Evolutionary conservation across 2,888 invertebrate genomes (phyloP).

Genomic region (Tuta absoluta): DNA sequence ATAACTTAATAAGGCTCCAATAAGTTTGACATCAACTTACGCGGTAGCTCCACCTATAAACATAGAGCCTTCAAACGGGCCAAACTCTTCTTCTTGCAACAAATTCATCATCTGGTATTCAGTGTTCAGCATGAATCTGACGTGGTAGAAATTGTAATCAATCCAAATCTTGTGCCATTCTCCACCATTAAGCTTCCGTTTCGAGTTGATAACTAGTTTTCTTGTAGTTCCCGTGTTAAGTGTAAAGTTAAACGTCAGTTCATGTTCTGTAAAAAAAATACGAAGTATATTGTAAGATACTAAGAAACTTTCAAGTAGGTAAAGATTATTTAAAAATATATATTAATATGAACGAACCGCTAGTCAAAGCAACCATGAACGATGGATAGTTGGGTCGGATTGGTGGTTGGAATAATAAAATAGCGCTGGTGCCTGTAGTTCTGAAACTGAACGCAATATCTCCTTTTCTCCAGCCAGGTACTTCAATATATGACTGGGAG

Average conservation of each 20-base stretch:
- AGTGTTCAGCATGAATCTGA: constrained; percentile 95
- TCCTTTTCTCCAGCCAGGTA: constrained; percentile 95
- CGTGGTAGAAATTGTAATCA: constrained; percentile 96
- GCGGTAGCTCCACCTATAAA: constrained; percentile 96
- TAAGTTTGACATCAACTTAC: constrained; percentile 80
- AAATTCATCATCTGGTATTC: constrained; percentile 94
- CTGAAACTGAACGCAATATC: constrained; percentile 96
- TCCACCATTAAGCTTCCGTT: constrained; percentile 91
- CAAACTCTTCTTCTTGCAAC: constrained; percentile 92
- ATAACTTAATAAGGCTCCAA: background rate
- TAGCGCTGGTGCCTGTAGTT: constrained; percentile 94
- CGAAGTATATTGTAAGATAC: no score
- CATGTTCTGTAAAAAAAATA: constrained; percentile 82
- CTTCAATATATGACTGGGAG: constrained; percentile 94
- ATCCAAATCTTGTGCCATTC: constrained; percentile 99
- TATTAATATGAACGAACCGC: constrained; percentile 78
- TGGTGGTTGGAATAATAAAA: constrained; percentile 94
- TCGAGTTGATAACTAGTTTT: constrained; percentile 91
- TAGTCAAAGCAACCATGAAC: constrained; percentile 94
- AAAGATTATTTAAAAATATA: background rate
- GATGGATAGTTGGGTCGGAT: constrained; percentile 94
- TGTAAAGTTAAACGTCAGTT: constrained; percentile 94
- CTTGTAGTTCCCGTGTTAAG: constrained; percentile 91
- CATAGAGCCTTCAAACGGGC: constrained; percentile 96
- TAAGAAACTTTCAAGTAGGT: background rate